Conservation (phyloP, 2,888 invertebrate genomes). For the Dicycla oo region DNA sequence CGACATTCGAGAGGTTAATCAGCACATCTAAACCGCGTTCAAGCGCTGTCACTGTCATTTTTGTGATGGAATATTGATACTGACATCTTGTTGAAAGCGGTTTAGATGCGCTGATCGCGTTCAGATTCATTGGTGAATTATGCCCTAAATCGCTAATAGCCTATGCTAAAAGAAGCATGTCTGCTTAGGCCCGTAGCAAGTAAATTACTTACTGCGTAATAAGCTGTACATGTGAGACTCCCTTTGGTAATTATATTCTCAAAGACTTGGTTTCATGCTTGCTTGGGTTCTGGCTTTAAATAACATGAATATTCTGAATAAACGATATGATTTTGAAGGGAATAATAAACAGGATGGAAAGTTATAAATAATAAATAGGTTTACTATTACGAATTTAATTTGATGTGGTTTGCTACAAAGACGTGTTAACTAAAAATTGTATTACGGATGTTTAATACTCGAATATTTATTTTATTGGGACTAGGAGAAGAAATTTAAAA, state of each 20-base stretch:
- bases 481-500: too few relatives aligned
- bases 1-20: too few relatives aligned
- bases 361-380: neutral
- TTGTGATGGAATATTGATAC: neutral
- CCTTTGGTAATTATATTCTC: constrained; percentile 36
- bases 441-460: neutral
- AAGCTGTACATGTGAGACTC: constrained; percentile 18
- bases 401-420: neutral
- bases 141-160: neutral
- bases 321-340: neutral
- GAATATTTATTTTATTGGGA: too few relatives aligned
- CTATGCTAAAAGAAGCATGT: neutral
- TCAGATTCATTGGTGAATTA: neutral
- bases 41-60: neutral
- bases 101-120: neutral
- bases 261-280: constrained; percentile 7
- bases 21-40: neutral
- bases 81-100: neutral
- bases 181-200: neutral
- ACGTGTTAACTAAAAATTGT: neutral
- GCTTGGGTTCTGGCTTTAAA: constrained; percentile 11
- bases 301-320: constrained; percentile 5
- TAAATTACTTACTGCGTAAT: constrained; percentile 30
- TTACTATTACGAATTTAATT: neutral
- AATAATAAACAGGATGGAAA: neutral